Base-by-base conservation (phyloP, 92 coral and sea anemone species). In the Bergia sp. region DNA sequence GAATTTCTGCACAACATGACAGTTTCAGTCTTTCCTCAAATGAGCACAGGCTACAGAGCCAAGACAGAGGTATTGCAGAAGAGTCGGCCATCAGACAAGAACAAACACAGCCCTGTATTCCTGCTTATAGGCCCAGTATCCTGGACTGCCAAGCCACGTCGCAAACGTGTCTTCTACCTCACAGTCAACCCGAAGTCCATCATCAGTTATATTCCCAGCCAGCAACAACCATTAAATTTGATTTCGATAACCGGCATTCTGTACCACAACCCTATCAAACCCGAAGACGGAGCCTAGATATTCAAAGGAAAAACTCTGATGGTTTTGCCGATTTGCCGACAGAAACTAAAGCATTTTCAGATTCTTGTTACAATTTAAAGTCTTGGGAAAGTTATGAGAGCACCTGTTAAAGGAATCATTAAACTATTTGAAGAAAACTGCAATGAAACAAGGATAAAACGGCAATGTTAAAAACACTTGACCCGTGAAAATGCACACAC, bases 241-340 rank as follows among this genome's bases (percentile, higher is more conserved):
- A 41, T 76, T 0, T 76, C 8, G 8, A 6, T 42, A 76, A 20
- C 21, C 3, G 49, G 11, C 49, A 40, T 72, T 29, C 43, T 72
- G 23, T 72, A 2, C 79, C 45, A 20, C 47, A 38, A 41, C 80
- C 50, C 37, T 16, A 4, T 18, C 45, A 42, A 41, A 76, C 53
- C 0, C 80, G 80, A 7, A 39, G 41, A 76, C 80, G 13, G 53
- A 76, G 80, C 80, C 45, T 76, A 40, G 80, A 76, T 76, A 4
- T 76, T 8, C 37, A 50, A 8, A 76, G 29, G 15, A n/a, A 40
- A 61, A 64, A 72, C 29, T 36, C 85, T 4, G 82, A 86, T 44
- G 42, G 21, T 13, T 20, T 86, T 61, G 21, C 6, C 5, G 69
- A 13, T 61, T 37, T 73, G 20, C 41, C 77, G 42, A 73, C 45